Percentiles rank a stretch among this genome's conserved stretches.
These are phyloP conservation scores for Hemitrygon akajei DNA, from an alignment of 2,797 vertebrate genomes.

Conservation along the genomic window DNA sequence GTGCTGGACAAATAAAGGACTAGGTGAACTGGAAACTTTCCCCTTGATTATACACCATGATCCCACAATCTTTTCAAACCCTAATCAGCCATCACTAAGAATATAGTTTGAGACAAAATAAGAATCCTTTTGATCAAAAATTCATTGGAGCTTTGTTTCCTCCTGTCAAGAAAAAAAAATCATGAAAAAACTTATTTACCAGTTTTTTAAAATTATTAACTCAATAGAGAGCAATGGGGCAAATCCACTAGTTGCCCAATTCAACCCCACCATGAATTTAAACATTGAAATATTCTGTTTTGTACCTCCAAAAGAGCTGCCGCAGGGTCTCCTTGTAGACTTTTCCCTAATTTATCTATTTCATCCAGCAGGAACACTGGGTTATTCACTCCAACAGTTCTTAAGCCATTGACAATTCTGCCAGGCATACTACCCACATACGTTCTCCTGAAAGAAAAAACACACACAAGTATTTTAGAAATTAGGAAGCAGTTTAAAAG, in stretches of 20 bases:
- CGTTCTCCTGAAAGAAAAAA: constrained; percentile 67
- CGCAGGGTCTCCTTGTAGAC: constrained; percentile 90
- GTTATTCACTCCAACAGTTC: constrained; percentile 85
- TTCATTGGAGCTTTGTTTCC: neutral
- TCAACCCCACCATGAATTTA: neutral
- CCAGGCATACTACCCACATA: constrained; percentile 97
- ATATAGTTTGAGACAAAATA: neutral
- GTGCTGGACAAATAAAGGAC: neutral
- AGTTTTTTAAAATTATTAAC: neutral
- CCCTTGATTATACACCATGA: neutral
- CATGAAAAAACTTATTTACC: neutral
- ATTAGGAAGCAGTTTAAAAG: neutral
- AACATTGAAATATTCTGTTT: neutral
- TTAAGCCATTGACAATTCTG: constrained; percentile 90
- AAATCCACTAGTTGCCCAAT: neutral
- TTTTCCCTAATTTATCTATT: constrained; percentile 92
- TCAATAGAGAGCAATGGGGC: neutral
- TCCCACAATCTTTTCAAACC: neutral
- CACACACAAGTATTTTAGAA: neutral
- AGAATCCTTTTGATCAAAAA: neutral
- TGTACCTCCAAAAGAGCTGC: constrained; percentile 89
- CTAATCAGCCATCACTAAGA: neutral
- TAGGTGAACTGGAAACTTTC: neutral
- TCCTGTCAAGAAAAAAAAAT: neutral
- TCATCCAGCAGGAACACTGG: constrained; percentile 93